phyloP scores from a whole-genome alignment of 2,888 invertebrate species.

The Cephus pulcher region DNA sequence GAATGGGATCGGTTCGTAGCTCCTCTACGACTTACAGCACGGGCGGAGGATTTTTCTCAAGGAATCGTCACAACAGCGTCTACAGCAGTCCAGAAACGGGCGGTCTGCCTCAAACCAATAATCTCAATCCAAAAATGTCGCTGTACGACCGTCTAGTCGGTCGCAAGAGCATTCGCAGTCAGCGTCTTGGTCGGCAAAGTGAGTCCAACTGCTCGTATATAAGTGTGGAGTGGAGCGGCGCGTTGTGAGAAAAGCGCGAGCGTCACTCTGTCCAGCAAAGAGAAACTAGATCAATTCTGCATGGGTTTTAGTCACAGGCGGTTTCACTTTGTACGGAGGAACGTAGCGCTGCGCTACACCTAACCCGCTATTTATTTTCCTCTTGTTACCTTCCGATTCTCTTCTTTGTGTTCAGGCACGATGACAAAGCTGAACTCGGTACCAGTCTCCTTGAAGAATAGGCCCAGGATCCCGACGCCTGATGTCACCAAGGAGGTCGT shows the following conservation, averaged over 20 bases:
- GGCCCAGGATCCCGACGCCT: constrained; percentile 90
- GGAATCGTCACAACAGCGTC: constrained; percentile 84
- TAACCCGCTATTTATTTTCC: constrained; percentile 23
- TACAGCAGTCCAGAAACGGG: constrained; percentile 70
- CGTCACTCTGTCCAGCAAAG: background rate
- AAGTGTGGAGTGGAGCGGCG: background rate
- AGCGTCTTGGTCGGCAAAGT: constrained; percentile 79
- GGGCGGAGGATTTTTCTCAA: constrained; percentile 78
- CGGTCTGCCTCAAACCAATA: constrained; percentile 61
- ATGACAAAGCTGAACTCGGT: constrained; percentile 76
- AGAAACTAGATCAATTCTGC: constrained; percentile 7
- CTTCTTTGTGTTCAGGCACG: constrained; percentile 68
- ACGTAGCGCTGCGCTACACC: background rate
- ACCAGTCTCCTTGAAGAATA: constrained; percentile 78
- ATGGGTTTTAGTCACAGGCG: constrained; percentile 5
- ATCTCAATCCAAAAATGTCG: constrained; percentile 76
- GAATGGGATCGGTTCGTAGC: constrained; percentile 88
- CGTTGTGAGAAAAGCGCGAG: background rate
- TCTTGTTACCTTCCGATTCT: constrained; percentile 35
- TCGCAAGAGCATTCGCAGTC: constrained; percentile 80
- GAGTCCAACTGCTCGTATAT: constrained; percentile 36
- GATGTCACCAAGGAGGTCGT: constrained; percentile 86
- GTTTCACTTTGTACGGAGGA: background rate
- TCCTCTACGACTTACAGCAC: constrained; percentile 89
- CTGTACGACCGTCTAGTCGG: constrained; percentile 87